These are phyloP conservation scores for Conus betulinus DNA, from an alignment of 1,140 invertebrate genomes.

Conservation along the genomic window DNA sequence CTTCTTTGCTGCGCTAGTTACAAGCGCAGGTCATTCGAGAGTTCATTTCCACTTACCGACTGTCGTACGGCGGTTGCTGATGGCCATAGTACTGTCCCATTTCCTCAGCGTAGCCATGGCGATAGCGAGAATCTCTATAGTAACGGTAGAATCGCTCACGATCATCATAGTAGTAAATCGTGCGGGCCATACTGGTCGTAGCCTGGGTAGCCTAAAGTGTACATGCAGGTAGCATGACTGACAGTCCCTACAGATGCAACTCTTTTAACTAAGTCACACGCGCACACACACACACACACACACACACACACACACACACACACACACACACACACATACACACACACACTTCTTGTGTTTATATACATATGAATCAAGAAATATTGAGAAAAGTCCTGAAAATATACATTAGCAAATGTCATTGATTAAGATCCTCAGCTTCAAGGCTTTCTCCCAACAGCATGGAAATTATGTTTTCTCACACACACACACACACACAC, in stretches of 20 bases:
- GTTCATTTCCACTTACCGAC: background rate
- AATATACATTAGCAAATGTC: too few relatives aligned
- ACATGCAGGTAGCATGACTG: too few relatives aligned
- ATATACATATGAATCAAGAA: background rate
- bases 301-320: conserved; percentile 39
- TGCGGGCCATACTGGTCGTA: conserved; percentile 52
- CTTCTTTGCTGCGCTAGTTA: too few relatives aligned
- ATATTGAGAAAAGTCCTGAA: too few relatives aligned
- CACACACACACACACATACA: conserved; percentile 43
- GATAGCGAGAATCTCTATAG: conserved; percentile 35
- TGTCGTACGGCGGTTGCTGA: background rate
- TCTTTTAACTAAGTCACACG: background rate
- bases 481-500: too few relatives aligned
- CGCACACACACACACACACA: conserved; percentile 28
- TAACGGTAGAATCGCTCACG: conserved; percentile 50
- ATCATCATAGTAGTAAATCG: conserved; percentile 58
- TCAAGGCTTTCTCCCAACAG: too few relatives aligned
- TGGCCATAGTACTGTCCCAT: conserved; percentile 33
- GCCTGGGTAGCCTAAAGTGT: conserved; percentile 31
- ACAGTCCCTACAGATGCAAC: background rate
- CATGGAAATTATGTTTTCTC: too few relatives aligned
- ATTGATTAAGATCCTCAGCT: too few relatives aligned
- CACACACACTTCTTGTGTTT: background rate
- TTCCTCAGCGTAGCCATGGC: conserved; percentile 35
- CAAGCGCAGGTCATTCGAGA: too few relatives aligned